phyloP scores from a whole-genome alignment of 2,888 invertebrate genomes.

The Schrankia costaestrigalis region DNA sequence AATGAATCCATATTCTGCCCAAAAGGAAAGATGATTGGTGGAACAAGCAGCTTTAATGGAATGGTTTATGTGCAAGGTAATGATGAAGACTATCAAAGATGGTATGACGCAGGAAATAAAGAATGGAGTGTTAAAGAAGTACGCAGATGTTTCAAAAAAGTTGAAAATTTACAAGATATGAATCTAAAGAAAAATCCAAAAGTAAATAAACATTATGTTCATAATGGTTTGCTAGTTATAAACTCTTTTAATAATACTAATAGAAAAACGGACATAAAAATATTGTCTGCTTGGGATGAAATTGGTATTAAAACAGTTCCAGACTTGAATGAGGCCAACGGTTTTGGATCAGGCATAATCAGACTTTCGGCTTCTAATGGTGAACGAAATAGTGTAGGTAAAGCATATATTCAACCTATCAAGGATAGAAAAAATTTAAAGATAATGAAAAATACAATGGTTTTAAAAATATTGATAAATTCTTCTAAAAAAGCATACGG shows the following conservation, averaged over 20 bases:
- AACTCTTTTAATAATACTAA: constrained; percentile 67
- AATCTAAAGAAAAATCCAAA: constrained; percentile 28
- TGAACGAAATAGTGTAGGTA: constrained; percentile 80
- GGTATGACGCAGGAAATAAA: constrained; percentile 74
- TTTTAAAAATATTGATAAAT: constrained; percentile 18
- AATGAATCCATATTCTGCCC: constrained; percentile 67
- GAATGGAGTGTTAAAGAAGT: constrained; percentile 80
- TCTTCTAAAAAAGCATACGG: constrained; percentile 13
- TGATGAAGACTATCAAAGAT: constrained; percentile 69
- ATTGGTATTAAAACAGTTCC: constrained; percentile 59
- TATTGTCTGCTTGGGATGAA: constrained; percentile 61
- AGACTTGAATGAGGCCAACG: constrained; percentile 62
- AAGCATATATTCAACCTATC: constrained; percentile 59
- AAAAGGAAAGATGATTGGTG: constrained; percentile 82
- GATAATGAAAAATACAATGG: constrained; percentile 39
- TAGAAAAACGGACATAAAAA: constrained; percentile 40
- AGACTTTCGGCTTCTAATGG: constrained; percentile 71
- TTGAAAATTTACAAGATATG: constrained; percentile 61
- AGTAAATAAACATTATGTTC: constrained; percentile 50
- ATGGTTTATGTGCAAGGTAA: constrained; percentile 80
- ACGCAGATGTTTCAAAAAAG: constrained; percentile 67
- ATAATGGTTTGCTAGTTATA: constrained; percentile 64
- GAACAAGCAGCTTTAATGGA: constrained; percentile 77
- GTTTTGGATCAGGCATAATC: constrained; percentile 69
- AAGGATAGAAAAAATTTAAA: constrained; percentile 43